Evolutionary conservation across 2,113 vertebrate genomes (phyloP), one percentile per base, ranked within the genome.

Genomic region (Carettochelys insculpta): DNA sequence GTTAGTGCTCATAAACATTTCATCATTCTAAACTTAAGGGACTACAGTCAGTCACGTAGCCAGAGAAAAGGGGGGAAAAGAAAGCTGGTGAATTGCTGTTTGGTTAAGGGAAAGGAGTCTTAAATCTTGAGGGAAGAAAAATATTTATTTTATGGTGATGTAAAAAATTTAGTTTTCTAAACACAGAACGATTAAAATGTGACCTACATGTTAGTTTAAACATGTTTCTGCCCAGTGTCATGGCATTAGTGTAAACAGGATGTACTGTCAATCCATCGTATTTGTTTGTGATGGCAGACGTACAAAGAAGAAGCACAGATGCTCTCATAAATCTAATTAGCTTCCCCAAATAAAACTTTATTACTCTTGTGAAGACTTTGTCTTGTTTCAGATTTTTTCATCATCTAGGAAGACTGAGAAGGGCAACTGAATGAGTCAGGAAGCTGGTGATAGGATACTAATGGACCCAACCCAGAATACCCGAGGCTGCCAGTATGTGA

Each of bases 161-260:
- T 58, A 83, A 88, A 87, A 91, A 24, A 1, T 8, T 77, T 92
- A 90, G 51, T 76, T 93, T 95, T 89, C 91, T 94, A 85, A 75
- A 78, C 41, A 7, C 5, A 5, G 80, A 50, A 50, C 14, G 82
- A 88, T 87, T 85, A 94, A 96, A 95, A 91, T 61, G 77, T 5
- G 14, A 88, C 87, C 84, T 77, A 41, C 58, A 61, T 68, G 92
- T 92, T 90, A 94, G 88, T 95, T 94, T 91, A 94, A 94, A 93
- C 95, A 93, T 90, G 92, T 77, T 92, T 81, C 80, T 92, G 71
- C 80, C 47, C 4, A 2, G 88, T 94, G 87, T 85, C 92, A 92
- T 89, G 76, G 85, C 91, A 80, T 58, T 51, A n/a, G 61, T 3
- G 71, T 96, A 95, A 97, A 96, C 92, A 97, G 95, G 96, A 95